These are phyloP conservation scores for Gobio gobio DNA, from an alignment of 2,113 vertebrate genomes.

Conservation along the genomic window DNA sequence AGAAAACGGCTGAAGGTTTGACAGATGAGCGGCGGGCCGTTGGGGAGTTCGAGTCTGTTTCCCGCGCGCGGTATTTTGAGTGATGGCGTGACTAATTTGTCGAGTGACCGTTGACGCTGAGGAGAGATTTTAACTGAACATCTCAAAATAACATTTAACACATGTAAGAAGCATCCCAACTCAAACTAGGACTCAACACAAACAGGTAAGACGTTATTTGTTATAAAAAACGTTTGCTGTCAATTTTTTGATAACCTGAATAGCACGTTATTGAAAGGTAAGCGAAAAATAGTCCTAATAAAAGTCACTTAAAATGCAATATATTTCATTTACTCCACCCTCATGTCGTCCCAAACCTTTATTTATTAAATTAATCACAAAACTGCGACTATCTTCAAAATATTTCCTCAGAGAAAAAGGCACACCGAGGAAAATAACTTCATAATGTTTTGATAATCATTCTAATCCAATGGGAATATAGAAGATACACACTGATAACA, in stretches of 20 bases:
- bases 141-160: slow-evolving; percentile 4
- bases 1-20: slow-evolving; percentile 61
- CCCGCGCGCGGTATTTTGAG: slow-evolving; percentile 47
- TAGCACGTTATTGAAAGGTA: not conserved
- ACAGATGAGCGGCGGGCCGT: slow-evolving; percentile 63
- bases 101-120: slow-evolving; percentile 30
- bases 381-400: not conserved
- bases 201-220: not conserved
- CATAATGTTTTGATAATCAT: too few relatives aligned
- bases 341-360: not conserved
- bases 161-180: slow-evolving; percentile 1
- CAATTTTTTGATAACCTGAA: not conserved
- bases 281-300: not conserved
- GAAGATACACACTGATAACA: too few relatives aligned
- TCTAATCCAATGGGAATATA: too few relatives aligned
- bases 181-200: not conserved
- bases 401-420: not conserved
- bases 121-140: not conserved
- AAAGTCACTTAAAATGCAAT: not conserved
- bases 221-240: not conserved
- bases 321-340: not conserved
- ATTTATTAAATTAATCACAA: not conserved
- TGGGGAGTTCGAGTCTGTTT: slow-evolving; percentile 59
- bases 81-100: slow-evolving; percentile 55
- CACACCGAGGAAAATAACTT: too few relatives aligned